These are phyloP conservation scores for Mylabris phalerata DNA, from an alignment of 1,140 invertebrate genomes.

Conservation along the genomic window DNA sequence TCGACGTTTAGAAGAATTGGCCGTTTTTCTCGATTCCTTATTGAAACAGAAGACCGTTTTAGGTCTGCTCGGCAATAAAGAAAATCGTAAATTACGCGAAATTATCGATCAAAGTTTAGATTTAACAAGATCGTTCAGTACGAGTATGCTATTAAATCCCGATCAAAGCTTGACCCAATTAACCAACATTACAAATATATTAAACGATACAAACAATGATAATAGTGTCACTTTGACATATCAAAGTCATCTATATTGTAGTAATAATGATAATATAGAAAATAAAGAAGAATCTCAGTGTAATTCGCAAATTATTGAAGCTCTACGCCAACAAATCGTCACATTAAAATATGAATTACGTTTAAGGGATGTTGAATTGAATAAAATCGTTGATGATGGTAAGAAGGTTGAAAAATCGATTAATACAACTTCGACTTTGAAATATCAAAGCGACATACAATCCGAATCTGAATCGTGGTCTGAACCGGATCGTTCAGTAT, in stretches of 20 bases:
- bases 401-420: constrained; percentile 1
- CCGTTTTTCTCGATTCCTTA: constrained; percentile 63
- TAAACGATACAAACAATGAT: constrained; percentile 33
- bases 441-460: constrained; percentile 30
- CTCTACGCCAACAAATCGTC: constrained; percentile 38
- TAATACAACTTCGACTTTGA: constrained; percentile 25
- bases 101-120: constrained; percentile 52
- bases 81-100: constrained; percentile 46
- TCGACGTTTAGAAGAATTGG: constrained; percentile 59
- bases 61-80: constrained; percentile 45
- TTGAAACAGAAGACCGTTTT: constrained; percentile 55
- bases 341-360: constrained; percentile 44
- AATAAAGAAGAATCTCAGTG: constrained; percentile 28
- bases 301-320: constrained; percentile 28
- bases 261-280: constrained; percentile 30
- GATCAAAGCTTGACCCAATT: constrained; percentile 42
- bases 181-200: constrained; percentile 43
- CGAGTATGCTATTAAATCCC: constrained; percentile 37
- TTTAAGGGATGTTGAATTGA: constrained; percentile 43
- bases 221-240: constrained; percentile 31
- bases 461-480: constrained; percentile 76
- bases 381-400: constrained; percentile 26
- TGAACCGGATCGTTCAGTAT: constrained; percentile 74
- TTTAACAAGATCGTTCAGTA: constrained; percentile 48
- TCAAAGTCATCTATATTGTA: constrained; percentile 34